Base-by-base conservation (phyloP, 2,888 invertebrate species). In the Dryocosmus kuriphilus region DNA sequence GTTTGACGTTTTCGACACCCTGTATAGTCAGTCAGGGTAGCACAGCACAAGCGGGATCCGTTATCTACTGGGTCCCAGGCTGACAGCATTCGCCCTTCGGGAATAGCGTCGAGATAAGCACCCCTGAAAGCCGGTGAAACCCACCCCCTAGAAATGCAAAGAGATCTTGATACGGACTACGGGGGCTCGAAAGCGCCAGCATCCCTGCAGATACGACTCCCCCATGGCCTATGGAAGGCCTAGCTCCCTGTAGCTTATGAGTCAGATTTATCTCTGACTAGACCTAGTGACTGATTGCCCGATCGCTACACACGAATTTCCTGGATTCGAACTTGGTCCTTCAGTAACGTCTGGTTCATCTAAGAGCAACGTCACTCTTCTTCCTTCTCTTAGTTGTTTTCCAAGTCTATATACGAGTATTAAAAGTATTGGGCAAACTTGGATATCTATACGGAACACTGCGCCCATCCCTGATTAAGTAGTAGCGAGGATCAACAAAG, bases 91-190 rank as follows among this genome's bases (percentile, higher is more conserved):
- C 89, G 88, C 90, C 91, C 91, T 90, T 90, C 86, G 91, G 91
- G 90, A 91, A 90, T 91, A 91, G 85, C 88, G 88, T 82, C 79
- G 87, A 91, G 91, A 91, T 91, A 91, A 91, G 91, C 89, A 85
- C 85, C 85, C 77, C 78, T 79, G 82, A 84, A 86, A 85, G 87
- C 88, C 83, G 74, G 81, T 79, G 46, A 46, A 27, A 27, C 71
- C 51, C 51, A 32, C 71, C 71, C 71, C 85, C 86, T 84, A 84
- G 89, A 90, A 90, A 91, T 89, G 90, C 90, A 90, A 91, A 90
- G 88, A 90, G 90, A 91, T 91, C 90, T 90, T 90, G 90, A 91
- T 90, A 91, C 84, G 89, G 88, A 85, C 88, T 87, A 80, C 78
- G 77, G 67, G 86, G 86, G 85, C 88, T 85, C 86, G 81, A 83